Evolutionary conservation across 1,140 invertebrate species (phyloP), one percentile per base, ranked within the genome.

Genomic region (Parapsyche elsis): DNA sequence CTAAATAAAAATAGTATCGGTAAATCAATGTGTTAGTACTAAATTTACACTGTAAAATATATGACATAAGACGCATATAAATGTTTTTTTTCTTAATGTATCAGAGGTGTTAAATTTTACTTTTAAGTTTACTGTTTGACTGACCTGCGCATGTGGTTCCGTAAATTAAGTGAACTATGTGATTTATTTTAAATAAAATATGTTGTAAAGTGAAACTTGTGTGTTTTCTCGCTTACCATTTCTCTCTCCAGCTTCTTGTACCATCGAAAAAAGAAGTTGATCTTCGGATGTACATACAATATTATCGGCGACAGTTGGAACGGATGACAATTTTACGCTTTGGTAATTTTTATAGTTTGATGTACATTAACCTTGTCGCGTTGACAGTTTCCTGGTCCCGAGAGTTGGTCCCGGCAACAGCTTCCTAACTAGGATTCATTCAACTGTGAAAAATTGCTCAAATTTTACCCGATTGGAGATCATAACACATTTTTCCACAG

Each of bases 151-250:
- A 75, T 59, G 45, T 79, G 67, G 38, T 46, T 59, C n/a, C 30
- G 24, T 75, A 74, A 76, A 26, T 45, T 75, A 53, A 44, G 71
- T 80, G 59, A 64, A 74, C 38, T 75, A 75, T 80, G 79, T 80
- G 79, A 75, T 75, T 75, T 75, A 75, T 80, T 80, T 80, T 75
- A 75, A 80, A 80, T 75, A 75, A 80, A 80, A 79, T 46, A 75
- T 67, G 57, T 67, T 75, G 79, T 80, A 80, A 78, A 75, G 61
- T 73, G 71, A 80, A 67, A 26, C 21, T n/a, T 14, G 21, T 21
- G 2, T 53, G 12, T 53, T 19, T 61, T n/a, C 5, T 19, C 12
- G 5, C 19, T 64, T 75, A 19, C 10, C 21, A 53, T n/a, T 24
- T 75, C 7, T 53, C 21, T 19, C 49, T 21, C 26, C 9, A 59